Evolutionary conservation across 2,888 invertebrate genomes (phyloP).

Genomic region (Cheilosia vulpina): DNA sequence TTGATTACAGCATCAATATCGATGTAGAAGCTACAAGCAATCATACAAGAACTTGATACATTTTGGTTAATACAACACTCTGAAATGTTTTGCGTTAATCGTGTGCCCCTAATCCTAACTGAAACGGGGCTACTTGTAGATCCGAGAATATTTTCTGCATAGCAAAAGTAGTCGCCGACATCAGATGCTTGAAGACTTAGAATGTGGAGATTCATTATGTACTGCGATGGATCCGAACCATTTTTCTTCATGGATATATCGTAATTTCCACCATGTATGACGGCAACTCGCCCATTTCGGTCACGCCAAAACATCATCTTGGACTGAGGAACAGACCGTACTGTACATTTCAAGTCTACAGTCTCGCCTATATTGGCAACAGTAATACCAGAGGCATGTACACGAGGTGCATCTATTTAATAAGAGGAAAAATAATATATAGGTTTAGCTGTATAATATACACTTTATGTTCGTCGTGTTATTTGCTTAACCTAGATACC

Average conservation of each 20-base stretch:
- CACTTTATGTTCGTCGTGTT: no score
- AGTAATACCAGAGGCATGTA: constrained; percentile 91
- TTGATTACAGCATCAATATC: constrained; percentile 93
- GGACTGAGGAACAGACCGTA: constrained; percentile 91
- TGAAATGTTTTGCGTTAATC: constrained; percentile 88
- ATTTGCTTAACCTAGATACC: no score
- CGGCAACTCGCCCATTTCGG: constrained; percentile 89
- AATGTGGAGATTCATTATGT: constrained; percentile 90
- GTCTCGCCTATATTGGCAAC: constrained; percentile 91
- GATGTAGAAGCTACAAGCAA: constrained; percentile 92
- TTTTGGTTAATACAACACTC: constrained; percentile 92
- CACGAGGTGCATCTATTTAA: constrained; percentile 88
- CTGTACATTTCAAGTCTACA: constrained; percentile 90
- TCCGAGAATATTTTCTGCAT: constrained; percentile 93
- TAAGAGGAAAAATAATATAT: background rate
- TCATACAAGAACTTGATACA: constrained; percentile 90
- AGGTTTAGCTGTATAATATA: no score
- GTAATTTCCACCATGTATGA: constrained; percentile 91
- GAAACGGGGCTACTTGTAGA: constrained; percentile 89
- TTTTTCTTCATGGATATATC: constrained; percentile 86
- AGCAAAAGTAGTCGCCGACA: constrained; percentile 92
- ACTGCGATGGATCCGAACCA: constrained; percentile 87
- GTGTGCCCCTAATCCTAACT: constrained; percentile 87
- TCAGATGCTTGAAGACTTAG: constrained; percentile 88
- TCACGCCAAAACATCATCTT: constrained; percentile 93